Evolutionary conservation across 30 jellyfish, hydroid and myxozoan genomes (phyloP), one percentile per base, ranked within the genome.

Genomic region (Turritopsis dohrnii): DNA sequence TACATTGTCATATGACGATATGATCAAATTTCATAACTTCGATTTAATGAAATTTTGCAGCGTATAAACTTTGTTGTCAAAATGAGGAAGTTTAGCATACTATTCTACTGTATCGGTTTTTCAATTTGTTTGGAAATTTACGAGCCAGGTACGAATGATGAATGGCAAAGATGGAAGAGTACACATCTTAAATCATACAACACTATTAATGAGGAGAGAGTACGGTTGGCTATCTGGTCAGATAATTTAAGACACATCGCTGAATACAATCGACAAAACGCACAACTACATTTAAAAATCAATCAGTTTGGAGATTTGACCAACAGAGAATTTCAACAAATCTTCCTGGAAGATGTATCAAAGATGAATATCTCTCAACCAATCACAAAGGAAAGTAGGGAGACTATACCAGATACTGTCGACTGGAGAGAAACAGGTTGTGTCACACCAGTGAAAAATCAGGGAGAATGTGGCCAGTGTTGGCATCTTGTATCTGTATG

Each of bases 391-490:
- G 96, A 94, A 60, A 60, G 83, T 84, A 85, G 88, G 75, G 82
- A 84, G 41, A 31, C 22, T 7, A 90, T 69, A 17, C 98, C 98
- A 71, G 91, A 83, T 1, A 53, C 95, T 22, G 98, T 92, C 31
- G 98, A 92, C 79, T 92, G 98, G 98, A 79, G 98, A 79, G 80
- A 80, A 41, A 75, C 87, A 77, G 98, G 98, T 21, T 92, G 88
- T 77, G 98, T 92, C 66, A 84, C 96, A 25, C 98, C 98, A 0
- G 96, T 92, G 17, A 86, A 92, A 86, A 88, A 92, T 88, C 98
- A 92, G 71, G 96, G 88, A 65, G 96, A 92, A 72, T 92, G 98
- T 83, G 98, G 98, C 31, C 88, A 96, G 30, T 92, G 98, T 79
- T 92, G 98, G 98, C 96, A 96, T 20, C 88, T 92, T 79, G 85